A percentile compares a stretch with the other conserved stretches of the same genome.
These are phyloP conservation scores for Habroteleia sp. DNA, from an alignment of 2,888 invertebrate genomes.

Conservation along the genomic window DNA sequence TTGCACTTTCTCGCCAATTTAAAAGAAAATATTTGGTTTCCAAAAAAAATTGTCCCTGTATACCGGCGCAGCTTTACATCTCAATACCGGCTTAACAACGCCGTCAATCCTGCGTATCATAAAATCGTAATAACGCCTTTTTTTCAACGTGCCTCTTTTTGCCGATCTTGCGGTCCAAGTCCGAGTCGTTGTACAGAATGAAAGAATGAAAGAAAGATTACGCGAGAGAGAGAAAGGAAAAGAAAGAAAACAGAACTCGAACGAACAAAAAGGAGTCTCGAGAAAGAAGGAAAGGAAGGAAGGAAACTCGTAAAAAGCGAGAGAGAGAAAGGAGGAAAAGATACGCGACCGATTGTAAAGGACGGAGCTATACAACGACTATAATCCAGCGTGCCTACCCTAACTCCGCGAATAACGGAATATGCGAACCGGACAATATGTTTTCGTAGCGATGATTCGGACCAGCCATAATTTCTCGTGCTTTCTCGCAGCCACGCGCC, in stretches of 20 bases:
- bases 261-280: slow-evolving; percentile 21
- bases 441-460: slow-evolving; percentile 64
- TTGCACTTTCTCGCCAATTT: neutral
- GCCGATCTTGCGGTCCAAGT: slow-evolving; percentile 22
- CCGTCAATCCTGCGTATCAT: slow-evolving; percentile 56
- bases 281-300: slow-evolving; percentile 25
- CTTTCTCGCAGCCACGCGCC: slow-evolving; percentile 58
- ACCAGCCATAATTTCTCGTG: slow-evolving; percentile 50
- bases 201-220: slow-evolving; percentile 31
- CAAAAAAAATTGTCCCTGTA: slow-evolving; percentile 14
- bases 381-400: slow-evolving; percentile 55
- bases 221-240: slow-evolving; percentile 13
- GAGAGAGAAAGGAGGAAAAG: slow-evolving; percentile 4
- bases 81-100: slow-evolving; percentile 49
- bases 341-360: neutral
- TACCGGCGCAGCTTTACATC: slow-evolving; percentile 20
- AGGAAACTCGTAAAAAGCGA: slow-evolving; percentile 23
- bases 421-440: slow-evolving; percentile 59
- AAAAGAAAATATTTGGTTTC: neutral
- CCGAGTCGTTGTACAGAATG: slow-evolving; percentile 28
- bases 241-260: slow-evolving; percentile 26
- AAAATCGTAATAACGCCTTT: slow-evolving; percentile 51
- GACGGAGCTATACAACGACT: slow-evolving; percentile 14
- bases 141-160: slow-evolving; percentile 28
- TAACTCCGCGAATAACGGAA: slow-evolving; percentile 63